Evolutionary conservation across 2,797 vertebrate genomes (phyloP), one percentile per base, ranked within the genome.

Genomic region (Pangasius mekongensis): DNA sequence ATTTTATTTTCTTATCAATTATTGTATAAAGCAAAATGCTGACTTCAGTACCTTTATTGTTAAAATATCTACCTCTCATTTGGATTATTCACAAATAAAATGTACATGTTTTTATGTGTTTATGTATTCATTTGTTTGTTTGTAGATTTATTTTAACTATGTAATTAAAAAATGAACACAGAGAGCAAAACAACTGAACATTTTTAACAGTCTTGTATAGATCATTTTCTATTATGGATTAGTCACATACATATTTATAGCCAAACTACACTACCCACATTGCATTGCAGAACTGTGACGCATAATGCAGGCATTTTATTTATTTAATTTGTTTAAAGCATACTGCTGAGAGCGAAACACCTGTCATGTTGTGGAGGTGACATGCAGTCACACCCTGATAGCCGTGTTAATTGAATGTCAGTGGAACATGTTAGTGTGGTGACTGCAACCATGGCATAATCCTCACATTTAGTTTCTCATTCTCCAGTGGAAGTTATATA

Each of bases 341-440:
- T 47, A 82, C 24, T 69, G 84, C 77, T 88, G 89, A 77, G 83
- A 89, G 87, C 56, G 30, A 83, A 90, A 88, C 89, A 91, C 87
- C 87, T 90, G 89, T 62, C 67, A 76, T 73, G 60, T 69, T 58
- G 74, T 69, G 18, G 22, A 11, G 88, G 86, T 69, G 80, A 73
- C 54, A 77, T 87, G 82, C 67, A 73, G 87, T 90, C 89, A 88
- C 91, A 91, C 91, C 89, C 90, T 86, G 84, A 83, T 87, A 87
- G 64, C 43, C 20, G 89, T 89, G 91, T 90, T 90, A 92, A 92
- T 90, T 91, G 85, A 89, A 89, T 89, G 89, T 89, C 89, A 87
- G 67, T 73, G 52, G 67, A 85, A 85, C 77, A 80, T 88, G 87
- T 85, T 74, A 81, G 76, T 66, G 36, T 71, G 60, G 83, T 80